Base-by-base conservation (phyloP, 2,797 vertebrate genomes). In the Eulemur mongoz region DNA sequence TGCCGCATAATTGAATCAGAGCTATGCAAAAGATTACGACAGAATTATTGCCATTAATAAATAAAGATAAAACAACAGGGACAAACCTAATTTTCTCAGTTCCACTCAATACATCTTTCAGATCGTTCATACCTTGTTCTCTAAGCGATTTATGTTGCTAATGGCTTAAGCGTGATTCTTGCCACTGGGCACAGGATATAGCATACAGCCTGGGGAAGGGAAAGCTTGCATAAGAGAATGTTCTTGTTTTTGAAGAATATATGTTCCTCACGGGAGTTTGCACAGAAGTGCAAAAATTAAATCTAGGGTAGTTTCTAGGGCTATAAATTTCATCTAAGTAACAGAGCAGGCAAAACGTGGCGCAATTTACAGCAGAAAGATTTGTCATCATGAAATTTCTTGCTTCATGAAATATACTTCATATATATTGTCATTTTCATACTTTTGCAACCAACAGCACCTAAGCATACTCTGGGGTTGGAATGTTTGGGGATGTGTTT, bases 51-150 rank as follows among this genome's bases (percentile, higher is more conserved):
- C 59, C 48, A 17, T 79, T 89, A 78, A 94, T 93, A 97, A 78
- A 94, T 93, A 97, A 96, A 69, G 69, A 81, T 57, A 80, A 89
- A 91, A 96, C 94, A 96, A 80, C 69, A 84, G 59, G 35, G 79
- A 67, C 73, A 61, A 86, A 18, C 48, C 43, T 91, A 52, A 97
- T 96, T 91, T 97, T 82, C 48, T 93, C 30, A 0, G 83, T 89
- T 94, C 82, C 32, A 78, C 52, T 85, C 32, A 0, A 81, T 97
- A 25, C 27, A 91, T 89, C 94, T 95, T 78, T 76, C 65, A 30
- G 78, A 86, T 76, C 40, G 45, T 50, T 76, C 63, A 38, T 2
- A 91, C 40, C 94, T 76, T 95, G 52, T 96, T 80, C 67, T 80
- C 59, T 73, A 89, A 69, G 86, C 0, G 4, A 96, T 97, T 87